These are phyloP conservation scores for Scophthalmus maximus DNA, from an alignment of 2,113 vertebrate species.

Conservation along the genomic window DNA sequence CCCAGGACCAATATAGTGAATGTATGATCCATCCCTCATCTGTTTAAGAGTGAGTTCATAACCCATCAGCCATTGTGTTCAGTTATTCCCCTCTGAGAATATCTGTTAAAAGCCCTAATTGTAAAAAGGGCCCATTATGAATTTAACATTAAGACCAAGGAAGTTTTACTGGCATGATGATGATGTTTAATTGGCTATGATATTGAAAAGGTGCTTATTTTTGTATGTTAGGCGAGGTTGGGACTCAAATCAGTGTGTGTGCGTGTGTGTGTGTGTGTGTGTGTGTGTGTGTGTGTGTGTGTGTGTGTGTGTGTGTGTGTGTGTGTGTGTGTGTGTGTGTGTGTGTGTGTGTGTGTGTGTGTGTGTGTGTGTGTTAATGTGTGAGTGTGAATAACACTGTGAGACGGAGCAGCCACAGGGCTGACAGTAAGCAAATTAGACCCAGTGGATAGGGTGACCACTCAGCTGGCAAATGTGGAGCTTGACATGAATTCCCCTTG, in stretches of 20 bases:
- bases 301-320: neutral
- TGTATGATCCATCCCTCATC: neutral
- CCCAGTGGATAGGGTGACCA: slow-evolving; percentile 73
- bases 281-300: slow-evolving; percentile 17
- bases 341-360: slow-evolving; percentile 19
- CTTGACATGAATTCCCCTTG: slow-evolving; percentile 71
- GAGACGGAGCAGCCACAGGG: slow-evolving; percentile 59
- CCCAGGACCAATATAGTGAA: slow-evolving; percentile 13
- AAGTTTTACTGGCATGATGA: slow-evolving; percentile 36
- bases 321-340: slow-evolving; percentile 2
- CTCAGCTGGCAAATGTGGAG: slow-evolving; percentile 79
- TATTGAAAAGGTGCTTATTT: slow-evolving; percentile 36
- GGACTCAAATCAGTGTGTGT: slow-evolving; percentile 1
- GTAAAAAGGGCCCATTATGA: slow-evolving; percentile 42
- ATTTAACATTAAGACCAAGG: slow-evolving; percentile 32
- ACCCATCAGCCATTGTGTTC: slow-evolving; percentile 9
- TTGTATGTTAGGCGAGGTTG: neutral
- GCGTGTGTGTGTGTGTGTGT: slow-evolving; percentile 21
- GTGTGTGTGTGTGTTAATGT: slow-evolving; percentile 10
- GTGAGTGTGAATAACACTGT: slow-evolving; percentile 40
- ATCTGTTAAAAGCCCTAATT: slow-evolving; percentile 11
- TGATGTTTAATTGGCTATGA: slow-evolving; percentile 52
- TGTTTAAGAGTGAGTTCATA: slow-evolving; percentile 7
- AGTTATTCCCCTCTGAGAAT: neutral
- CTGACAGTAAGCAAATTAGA: slow-evolving; percentile 74